Conservation (phyloP, 2,888 invertebrate species). For the Ichneumoninae sp. region DNA sequence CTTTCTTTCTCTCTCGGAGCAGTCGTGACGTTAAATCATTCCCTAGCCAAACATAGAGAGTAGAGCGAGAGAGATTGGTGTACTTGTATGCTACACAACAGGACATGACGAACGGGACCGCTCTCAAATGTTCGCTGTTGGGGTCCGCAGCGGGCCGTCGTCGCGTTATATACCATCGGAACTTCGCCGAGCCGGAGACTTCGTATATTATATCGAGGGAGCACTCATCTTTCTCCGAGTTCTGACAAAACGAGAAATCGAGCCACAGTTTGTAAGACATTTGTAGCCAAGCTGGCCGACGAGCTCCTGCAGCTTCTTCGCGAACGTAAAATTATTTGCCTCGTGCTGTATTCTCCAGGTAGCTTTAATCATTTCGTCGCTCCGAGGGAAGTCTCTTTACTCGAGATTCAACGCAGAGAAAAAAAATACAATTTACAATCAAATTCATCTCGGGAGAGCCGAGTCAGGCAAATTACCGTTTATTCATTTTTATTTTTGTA, state of each 20-base stretch:
- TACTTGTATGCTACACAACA: conserved; percentile 60
- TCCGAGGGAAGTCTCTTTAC: neutral
- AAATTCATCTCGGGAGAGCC: neutral
- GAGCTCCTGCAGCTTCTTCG: conserved; percentile 61
- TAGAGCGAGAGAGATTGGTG: conserved; percentile 72
- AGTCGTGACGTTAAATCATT: conserved; percentile 81
- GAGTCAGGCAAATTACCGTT: neutral
- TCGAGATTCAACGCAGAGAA: neutral
- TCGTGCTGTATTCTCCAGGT: conserved; percentile 10
- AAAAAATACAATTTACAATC: neutral
- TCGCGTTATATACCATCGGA: conserved; percentile 62
- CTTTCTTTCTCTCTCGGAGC: conserved; percentile 16
- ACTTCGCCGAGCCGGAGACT: conserved; percentile 38
- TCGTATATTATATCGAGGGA: conserved; percentile 68
- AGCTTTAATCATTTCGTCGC: conserved; percentile 31
- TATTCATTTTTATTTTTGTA: neutral
- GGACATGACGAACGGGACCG: conserved; percentile 69
- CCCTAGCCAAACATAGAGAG: conserved; percentile 80
- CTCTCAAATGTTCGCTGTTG: conserved; percentile 81
- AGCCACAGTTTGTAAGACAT: conserved; percentile 81
- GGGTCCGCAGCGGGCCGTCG: conserved; percentile 82
- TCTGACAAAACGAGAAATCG: conserved; percentile 78
- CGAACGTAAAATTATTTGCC: conserved; percentile 43
- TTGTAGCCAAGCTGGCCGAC: conserved; percentile 73
- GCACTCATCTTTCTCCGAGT: conserved; percentile 72